Evolutionary conservation across 35 echinoderm and acorn worm species (phyloP).

Genomic region (Eucidaris tribuloides): DNA sequence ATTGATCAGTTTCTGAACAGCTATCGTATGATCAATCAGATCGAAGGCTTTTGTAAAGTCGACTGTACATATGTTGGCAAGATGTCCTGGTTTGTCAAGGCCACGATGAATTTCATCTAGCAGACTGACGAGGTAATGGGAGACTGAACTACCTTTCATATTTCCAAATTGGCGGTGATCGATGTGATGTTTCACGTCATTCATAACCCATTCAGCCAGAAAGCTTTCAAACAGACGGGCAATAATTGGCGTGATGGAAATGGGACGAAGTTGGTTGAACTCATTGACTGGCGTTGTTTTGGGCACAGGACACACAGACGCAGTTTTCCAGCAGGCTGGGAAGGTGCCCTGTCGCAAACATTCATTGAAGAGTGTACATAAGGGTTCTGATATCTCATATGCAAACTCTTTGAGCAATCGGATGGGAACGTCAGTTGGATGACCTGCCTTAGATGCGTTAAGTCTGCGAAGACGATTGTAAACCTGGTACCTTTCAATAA

Average conservation of each 20-base stretch:
- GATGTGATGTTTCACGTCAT: constrained; percentile 15
- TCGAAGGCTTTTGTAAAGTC: too few species aligned
- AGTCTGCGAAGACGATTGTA: background rate
- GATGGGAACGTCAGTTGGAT: background rate
- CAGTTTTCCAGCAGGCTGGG: constrained; percentile 16
- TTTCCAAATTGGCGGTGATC: constrained; percentile 44
- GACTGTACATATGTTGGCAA: background rate
- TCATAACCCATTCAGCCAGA: constrained; percentile 28
- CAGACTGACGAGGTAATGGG: constrained; percentile 37
- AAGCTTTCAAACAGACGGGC: constrained; percentile 35
- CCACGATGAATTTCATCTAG: constrained; percentile 12
- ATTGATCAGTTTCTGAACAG: too few species aligned
- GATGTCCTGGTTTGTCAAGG: background rate
- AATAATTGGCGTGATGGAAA: constrained; percentile 24
- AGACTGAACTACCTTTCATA: constrained; percentile 22
- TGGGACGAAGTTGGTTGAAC: constrained; percentile 19
- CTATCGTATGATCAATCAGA: too few species aligned
- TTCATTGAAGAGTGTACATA: constrained; percentile 18
- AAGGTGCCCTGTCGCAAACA: background rate
- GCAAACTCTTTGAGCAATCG: constrained; percentile 21
- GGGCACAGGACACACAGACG: constrained; percentile 26
- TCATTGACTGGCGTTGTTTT: background rate
- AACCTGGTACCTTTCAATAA: constrained; percentile 9
- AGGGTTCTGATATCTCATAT: constrained; percentile 29
- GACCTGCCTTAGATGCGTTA: constrained; percentile 20